phyloP scores from a whole-genome alignment of 2,113 vertebrate species.

The Anas platyrhynchos region DNA sequence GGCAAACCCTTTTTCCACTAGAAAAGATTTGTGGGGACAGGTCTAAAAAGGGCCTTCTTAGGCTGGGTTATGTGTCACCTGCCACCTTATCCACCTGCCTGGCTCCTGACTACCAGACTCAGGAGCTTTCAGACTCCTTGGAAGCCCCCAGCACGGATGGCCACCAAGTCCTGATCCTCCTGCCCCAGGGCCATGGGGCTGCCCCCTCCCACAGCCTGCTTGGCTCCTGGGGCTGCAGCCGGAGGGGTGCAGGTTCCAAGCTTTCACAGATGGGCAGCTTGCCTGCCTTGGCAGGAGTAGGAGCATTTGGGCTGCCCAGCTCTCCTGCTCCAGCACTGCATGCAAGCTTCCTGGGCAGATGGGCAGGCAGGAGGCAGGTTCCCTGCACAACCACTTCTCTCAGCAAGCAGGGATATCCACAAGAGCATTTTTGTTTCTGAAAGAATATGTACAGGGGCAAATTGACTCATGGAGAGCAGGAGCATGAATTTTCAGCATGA shows the following conservation, averaged over 20 bases:
- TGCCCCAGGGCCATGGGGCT: fast-evolving
- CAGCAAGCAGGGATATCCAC: not conserved
- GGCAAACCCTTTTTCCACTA: not conserved
- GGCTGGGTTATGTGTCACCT: not conserved
- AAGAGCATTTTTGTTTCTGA: not conserved
- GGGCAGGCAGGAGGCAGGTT: not conserved
- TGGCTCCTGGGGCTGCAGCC: not conserved
- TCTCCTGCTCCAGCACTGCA: not conserved
- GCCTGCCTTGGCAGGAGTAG: not conserved
- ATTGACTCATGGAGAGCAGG: not conserved
- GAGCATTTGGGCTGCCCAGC: not conserved
- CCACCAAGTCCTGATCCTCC: fast-evolving
- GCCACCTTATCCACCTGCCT: not conserved
- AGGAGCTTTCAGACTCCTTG: not conserved
- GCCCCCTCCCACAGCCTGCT: not conserved
- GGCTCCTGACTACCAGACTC: not conserved
- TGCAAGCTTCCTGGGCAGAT: not conserved
- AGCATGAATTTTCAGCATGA: not conserved
- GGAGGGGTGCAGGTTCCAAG: not conserved
- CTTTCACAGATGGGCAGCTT: not conserved
- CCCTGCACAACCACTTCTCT: fast-evolving
- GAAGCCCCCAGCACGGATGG: fast-evolving
- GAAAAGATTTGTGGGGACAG: not conserved
- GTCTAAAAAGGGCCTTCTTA: not conserved
- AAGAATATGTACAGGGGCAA: not conserved